phyloP scores from a whole-genome alignment of 37 sponge, comb jelly and placozoan genomes.

The Geodia barretti region DNA sequence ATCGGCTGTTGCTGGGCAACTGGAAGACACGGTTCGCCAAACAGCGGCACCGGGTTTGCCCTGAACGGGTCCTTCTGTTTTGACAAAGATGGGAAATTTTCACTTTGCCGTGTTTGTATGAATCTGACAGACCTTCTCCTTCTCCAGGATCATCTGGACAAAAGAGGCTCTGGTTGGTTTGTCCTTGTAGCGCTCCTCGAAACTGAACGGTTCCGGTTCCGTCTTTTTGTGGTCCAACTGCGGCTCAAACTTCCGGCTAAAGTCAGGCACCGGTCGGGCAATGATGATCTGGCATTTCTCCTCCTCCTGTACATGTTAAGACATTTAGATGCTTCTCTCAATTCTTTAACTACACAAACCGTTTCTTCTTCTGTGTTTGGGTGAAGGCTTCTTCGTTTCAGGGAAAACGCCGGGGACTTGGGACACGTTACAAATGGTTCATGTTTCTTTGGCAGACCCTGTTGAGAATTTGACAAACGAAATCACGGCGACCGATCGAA shows the following conservation, averaged over 20 bases:
- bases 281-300: slow-evolving; percentile 11
- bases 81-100: background rate
- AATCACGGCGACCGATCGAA: too few species aligned
- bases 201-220: slow-evolving; percentile 54
- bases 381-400: slow-evolving; percentile 33
- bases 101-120: too few species aligned
- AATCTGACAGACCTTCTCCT: slow-evolving; percentile 1
- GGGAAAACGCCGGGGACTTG: slow-evolving; percentile 56
- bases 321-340: too few species aligned
- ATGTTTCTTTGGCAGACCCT: slow-evolving; percentile 50
- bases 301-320: slow-evolving; percentile 23
- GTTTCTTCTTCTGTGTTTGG: slow-evolving; percentile 2
- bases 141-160: slow-evolving; percentile 29
- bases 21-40: slow-evolving; percentile 6
- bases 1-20: background rate
- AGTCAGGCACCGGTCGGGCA: slow-evolving; percentile 45
- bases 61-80: slow-evolving; percentile 55
- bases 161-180: slow-evolving; percentile 42
- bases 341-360: background rate
- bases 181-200: slow-evolving; percentile 58
- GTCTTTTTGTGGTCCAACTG: slow-evolving; percentile 46
- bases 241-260: slow-evolving; percentile 44
- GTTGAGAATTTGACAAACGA: too few species aligned
- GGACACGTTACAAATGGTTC: slow-evolving; percentile 27
- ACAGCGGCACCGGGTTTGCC: slow-evolving; percentile 52